Evolutionary conservation across 1,140 invertebrate genomes (phyloP), one percentile per base, ranked within the genome.

Genomic region (Drosophila lacertosa): DNA sequence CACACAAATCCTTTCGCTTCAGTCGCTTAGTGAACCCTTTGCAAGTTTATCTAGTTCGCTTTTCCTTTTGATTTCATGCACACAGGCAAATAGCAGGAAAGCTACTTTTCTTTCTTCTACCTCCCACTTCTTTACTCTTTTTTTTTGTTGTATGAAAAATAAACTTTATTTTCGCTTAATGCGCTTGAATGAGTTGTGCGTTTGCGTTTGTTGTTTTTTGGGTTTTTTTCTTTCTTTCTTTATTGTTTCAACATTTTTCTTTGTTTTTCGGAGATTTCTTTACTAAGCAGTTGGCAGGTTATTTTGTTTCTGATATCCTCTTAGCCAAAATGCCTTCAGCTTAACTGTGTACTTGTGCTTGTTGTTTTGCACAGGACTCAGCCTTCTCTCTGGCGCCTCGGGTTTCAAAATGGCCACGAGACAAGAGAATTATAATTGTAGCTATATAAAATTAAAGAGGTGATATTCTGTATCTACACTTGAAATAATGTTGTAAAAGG

Each of bases 91-190:
- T 18, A 39, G 59, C 57, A 60, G 48, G n/a, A 47, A 60, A 68
- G 48, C 67, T 68, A 32, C 45, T 40, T 32, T 55, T 50, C 51
- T 54, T n/a, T 37, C 45, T 40, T 51, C 42, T 55, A 42, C 44
- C 37, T 47, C 60, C 51, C 13, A 40, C 50, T 33, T 40, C 45
- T 20, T 22, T 48, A n/a, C 24, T 44, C 39, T 57, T 58, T 66
- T 9, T 66, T 29, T 39, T 40, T 32, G 4, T 24, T 45, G 15
- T 35, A 42, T 10, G 48, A 66, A 78, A 24, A 33, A 32, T n/a
- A 44, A 79, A 80, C 71, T 80, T 75, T 80, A 67, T 79, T 80
- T 74, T 74, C 40, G 77, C 71, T 66, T 74, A 79, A 71, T 79
- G 66, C 76, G 76, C 77, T 67, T 75, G 77, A 80, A 80, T 80